Conservation (phyloP, 2,888 invertebrate genomes). For the Tanytarsus gracilentus region DNA sequence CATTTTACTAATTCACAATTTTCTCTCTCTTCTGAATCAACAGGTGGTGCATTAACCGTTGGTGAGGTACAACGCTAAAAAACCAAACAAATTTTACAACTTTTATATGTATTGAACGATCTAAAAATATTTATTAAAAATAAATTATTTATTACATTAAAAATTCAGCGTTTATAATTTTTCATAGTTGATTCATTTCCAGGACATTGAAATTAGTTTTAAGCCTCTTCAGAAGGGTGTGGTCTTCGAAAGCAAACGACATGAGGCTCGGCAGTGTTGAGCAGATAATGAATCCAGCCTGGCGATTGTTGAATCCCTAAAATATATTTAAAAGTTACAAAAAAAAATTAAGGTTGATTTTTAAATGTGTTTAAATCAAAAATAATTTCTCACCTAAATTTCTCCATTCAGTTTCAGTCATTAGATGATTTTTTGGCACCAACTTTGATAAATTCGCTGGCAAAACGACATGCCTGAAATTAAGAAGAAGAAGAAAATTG, state of each 20-base stretch:
- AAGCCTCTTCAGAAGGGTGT: background rate
- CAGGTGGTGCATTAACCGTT: constrained; percentile 7
- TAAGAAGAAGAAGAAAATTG: constrained; percentile 25
- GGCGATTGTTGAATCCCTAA: constrained; percentile 81
- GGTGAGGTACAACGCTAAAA: constrained; percentile 7
- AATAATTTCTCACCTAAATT: constrained; percentile 69
- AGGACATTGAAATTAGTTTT: too few species aligned
- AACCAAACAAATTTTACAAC: background rate
- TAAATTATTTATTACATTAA: background rate
- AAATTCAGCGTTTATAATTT: too few species aligned
- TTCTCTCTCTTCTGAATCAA: background rate
- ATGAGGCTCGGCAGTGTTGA: constrained; percentile 85
- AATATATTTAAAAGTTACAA: background rate
- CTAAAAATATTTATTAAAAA: background rate
- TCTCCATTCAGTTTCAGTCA: constrained; percentile 93
- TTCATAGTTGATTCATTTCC: too few species aligned
- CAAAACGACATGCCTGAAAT: constrained; percentile 75
- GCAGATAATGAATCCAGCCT: constrained; percentile 73
- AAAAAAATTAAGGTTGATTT: too few species aligned
- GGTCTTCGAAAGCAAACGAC: constrained; percentile 70
- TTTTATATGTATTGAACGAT: background rate
- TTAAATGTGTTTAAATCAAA: too few species aligned
- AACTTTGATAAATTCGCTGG: constrained; percentile 74
- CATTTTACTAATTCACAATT: background rate
- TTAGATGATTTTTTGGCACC: constrained; percentile 81